These are phyloP conservation scores for Allacma fusca DNA, from an alignment of 2,888 invertebrate genomes.

Conservation along the genomic window DNA sequence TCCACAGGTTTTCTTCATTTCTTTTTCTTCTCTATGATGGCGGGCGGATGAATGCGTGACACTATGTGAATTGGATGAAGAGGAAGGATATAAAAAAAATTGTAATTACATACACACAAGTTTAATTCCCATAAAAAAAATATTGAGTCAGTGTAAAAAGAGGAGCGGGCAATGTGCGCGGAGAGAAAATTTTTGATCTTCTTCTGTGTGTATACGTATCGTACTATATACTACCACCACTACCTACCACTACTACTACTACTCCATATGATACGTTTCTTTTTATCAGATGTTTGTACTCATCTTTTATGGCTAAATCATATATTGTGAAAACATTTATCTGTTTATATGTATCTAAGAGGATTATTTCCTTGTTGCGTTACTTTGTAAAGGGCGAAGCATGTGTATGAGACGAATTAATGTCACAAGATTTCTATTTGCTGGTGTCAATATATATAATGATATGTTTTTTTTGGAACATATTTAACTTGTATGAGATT, in stretches of 20 bases:
- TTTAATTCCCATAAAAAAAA: too few relatives aligned
- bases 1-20: constrained; percentile 11
- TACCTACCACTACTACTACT: too few relatives aligned
- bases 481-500: not conserved
- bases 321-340: too few relatives aligned
- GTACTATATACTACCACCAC: too few relatives aligned
- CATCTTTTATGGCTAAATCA: too few relatives aligned
- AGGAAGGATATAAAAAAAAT: not conserved
- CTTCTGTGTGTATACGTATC: too few relatives aligned
- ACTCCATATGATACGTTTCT: not conserved
- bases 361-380: too few relatives aligned
- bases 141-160: too few relatives aligned
- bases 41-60: constrained; percentile 16
- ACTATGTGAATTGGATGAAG: not conserved
- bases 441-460: not conserved
- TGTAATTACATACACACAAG: not conserved
- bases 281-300: not conserved
- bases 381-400: not conserved
- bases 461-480: not conserved
- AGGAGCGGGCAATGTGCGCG: too few relatives aligned
- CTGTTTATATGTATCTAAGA: too few relatives aligned
- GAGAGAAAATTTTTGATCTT: too few relatives aligned
- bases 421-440: not conserved
- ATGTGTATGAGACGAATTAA: not conserved
- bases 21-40: constrained; percentile 12